phyloP scores from a whole-genome alignment of 2,888 invertebrate species.

The Mythimna vitellina region DNA sequence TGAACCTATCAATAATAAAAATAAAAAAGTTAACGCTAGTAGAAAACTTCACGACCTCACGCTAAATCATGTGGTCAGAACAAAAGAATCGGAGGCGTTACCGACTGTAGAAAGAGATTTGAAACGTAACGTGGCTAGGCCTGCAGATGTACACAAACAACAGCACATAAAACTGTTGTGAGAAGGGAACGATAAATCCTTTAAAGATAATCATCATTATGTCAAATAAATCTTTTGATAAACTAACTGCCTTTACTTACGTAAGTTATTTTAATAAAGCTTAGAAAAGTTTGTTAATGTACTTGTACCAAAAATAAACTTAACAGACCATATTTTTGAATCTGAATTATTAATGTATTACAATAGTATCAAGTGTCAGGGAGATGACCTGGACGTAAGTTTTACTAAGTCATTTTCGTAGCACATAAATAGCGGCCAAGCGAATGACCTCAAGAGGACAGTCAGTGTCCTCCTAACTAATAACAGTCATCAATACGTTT shows the following conservation, averaged over 20 bases:
- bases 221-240: no score
- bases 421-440: background rate
- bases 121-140: no score
- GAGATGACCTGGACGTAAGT: background rate
- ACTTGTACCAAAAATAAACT: background rate
- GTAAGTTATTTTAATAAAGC: background rate
- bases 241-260: background rate
- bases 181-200: background rate
- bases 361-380: slow-evolving; percentile 31
- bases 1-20: no score
- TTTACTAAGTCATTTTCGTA: background rate
- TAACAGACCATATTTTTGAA: slow-evolving; percentile 11
- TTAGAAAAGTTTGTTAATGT: slow-evolving; percentile 9
- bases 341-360: slow-evolving; percentile 33
- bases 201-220: background rate
- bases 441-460: background rate
- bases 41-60: no score
- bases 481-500: background rate
- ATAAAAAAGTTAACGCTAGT: no score
- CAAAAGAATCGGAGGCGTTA: no score
- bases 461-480: background rate
- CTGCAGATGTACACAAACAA: no score
- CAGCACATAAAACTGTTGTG: no score
- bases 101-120: no score
- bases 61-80: no score